Percentiles rank a stretch among this genome's conserved stretches.
phyloP scores from a whole-genome alignment of 2,113 vertebrate genomes.

The Uria aalge region DNA sequence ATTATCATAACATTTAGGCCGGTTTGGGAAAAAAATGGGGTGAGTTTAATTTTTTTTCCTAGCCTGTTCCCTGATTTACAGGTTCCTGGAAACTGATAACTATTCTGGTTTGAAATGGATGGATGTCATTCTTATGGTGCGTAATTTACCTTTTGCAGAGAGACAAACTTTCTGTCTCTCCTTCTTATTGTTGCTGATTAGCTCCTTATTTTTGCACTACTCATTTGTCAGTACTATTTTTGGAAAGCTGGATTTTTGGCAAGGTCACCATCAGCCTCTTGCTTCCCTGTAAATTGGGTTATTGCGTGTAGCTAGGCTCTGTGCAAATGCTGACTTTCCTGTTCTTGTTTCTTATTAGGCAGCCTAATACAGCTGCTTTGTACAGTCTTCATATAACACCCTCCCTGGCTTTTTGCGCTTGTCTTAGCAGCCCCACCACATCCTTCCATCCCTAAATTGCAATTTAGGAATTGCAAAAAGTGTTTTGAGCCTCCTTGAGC shows the following conservation, averaged over 20 bases:
- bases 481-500: not conserved
- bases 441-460: not conserved
- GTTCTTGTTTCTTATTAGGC: not conserved
- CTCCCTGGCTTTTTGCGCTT: not conserved
- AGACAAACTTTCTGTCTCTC: not conserved
- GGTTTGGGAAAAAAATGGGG: not conserved
- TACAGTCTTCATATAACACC: not conserved
- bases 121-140: not conserved
- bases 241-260: not conserved
- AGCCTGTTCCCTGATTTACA: not conserved
- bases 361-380: not conserved
- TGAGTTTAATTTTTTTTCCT: not conserved
- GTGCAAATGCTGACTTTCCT: not conserved
- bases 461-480: not conserved
- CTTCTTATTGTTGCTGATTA: conserved; percentile 16
- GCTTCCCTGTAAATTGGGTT: conserved; percentile 16
- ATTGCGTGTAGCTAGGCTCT: conserved; percentile 8
- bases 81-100: not conserved
- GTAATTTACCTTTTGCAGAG: not conserved
- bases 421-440: not conserved
- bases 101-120: not conserved
- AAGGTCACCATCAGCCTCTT: conserved; percentile 14
- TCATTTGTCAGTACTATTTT: conserved; percentile 14
- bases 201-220: not conserved
- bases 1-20: not conserved